phyloP scores from a whole-genome alignment of 2,888 invertebrate genomes.

The Lithophane socia region DNA sequence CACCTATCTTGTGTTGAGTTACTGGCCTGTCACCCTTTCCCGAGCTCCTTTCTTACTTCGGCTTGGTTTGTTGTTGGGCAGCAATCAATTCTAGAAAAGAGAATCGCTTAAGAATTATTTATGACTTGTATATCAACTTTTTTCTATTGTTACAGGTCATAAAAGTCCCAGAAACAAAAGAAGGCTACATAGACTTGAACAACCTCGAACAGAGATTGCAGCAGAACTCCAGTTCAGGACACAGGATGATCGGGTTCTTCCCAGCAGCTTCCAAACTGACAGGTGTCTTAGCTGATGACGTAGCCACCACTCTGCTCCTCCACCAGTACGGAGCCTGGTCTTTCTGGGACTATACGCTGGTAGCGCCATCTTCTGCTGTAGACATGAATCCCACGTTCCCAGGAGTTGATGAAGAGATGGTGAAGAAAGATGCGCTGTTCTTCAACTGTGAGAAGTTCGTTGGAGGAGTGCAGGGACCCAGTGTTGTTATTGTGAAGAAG shows the following conservation, averaged over 20 bases:
- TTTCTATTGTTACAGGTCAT: slow-evolving; percentile 91
- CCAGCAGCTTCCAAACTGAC: slow-evolving; percentile 97
- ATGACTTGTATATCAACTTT: background rate
- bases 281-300: slow-evolving; percentile 96
- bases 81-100: too few relatives aligned
- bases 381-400: slow-evolving; percentile 95
- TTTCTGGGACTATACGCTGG: slow-evolving; percentile 97
- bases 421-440: slow-evolving; percentile 96
- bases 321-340: slow-evolving; percentile 95
- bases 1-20: background rate
- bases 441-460: slow-evolving; percentile 97
- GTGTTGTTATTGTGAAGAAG: slow-evolving; percentile 90
- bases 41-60: background rate
- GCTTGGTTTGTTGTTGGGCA: background rate
- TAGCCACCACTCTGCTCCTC: slow-evolving; percentile 94
- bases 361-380: slow-evolving; percentile 94
- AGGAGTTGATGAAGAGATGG: slow-evolving; percentile 93
- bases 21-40: background rate
- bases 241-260: slow-evolving; percentile 95
- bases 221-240: slow-evolving; percentile 91
- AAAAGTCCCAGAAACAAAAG: slow-evolving; percentile 94
- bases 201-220: slow-evolving; percentile 93
- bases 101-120: background rate
- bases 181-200: slow-evolving; percentile 94
- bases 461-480: slow-evolving; percentile 97